These are phyloP conservation scores for Lepidothrix coronata DNA, from an alignment of 2,113 vertebrate species.

Conservation along the genomic window DNA sequence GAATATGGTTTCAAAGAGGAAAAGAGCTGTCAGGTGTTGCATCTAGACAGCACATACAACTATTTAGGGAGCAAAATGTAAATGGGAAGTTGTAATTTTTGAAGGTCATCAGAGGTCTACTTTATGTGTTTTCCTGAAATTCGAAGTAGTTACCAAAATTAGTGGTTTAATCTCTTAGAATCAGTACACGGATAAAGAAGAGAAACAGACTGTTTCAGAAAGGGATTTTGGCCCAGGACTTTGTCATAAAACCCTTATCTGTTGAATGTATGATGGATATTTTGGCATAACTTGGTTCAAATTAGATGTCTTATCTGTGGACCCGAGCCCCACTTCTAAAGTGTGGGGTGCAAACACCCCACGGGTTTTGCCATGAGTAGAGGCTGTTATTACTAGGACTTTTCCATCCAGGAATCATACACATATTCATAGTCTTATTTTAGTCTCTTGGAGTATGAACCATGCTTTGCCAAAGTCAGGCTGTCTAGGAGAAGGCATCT, in stretches of 20 bases:
- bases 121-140: neutral
- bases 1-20: neutral
- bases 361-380: neutral
- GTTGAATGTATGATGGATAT: neutral
- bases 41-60: neutral
- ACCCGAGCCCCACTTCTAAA: neutral
- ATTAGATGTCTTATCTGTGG: neutral
- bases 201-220: neutral
- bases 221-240: neutral
- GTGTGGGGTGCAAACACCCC: neutral
- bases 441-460: neutral
- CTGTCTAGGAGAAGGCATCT: neutral
- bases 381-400: neutral
- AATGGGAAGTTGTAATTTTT: neutral
- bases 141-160: fast-evolving
- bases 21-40: neutral
- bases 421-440: neutral
- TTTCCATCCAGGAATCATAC: neutral
- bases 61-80: neutral
- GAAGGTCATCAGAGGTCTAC: neutral
- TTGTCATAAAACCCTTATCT: neutral
- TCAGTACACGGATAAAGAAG: neutral
- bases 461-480: neutral
- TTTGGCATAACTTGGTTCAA: neutral
- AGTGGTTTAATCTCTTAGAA: neutral